phyloP scores from a whole-genome alignment of 2,888 invertebrate species.

The Gastracanthus pulcherrimus region DNA sequence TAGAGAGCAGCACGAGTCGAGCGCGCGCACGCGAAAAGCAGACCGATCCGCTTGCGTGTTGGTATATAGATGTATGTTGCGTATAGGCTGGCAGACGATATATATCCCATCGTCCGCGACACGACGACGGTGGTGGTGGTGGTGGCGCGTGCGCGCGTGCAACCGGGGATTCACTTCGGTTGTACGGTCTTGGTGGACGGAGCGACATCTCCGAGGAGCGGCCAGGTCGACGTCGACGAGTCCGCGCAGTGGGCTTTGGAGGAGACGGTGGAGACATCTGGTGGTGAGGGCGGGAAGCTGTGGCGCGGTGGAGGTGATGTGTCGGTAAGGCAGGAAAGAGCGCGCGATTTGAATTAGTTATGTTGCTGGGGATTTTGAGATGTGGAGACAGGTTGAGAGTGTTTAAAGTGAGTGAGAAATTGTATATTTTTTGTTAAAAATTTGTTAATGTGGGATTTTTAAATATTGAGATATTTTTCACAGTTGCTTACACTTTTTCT shows the following conservation, averaged over 20 bases:
- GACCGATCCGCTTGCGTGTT: neutral
- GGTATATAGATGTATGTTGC: neutral
- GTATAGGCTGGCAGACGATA: neutral
- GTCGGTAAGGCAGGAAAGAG: neutral
- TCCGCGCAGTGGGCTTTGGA: neutral
- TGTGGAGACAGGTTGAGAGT: too few species aligned
- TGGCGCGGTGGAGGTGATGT: too few species aligned
- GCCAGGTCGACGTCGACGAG: neutral
- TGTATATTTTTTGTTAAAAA: too few species aligned
- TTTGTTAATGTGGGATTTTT: too few species aligned
- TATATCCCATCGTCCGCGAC: too few species aligned
- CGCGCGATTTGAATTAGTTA: neutral
- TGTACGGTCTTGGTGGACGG: neutral
- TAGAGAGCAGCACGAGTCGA: conserved; percentile 15
- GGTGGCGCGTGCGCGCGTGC: conserved; percentile 3
- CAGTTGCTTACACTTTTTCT: too few species aligned
- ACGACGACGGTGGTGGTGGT: too few species aligned
- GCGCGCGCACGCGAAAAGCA: neutral
- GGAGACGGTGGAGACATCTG: neutral
- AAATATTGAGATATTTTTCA: too few species aligned
- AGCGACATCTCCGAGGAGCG: neutral
- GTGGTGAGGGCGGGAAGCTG: too few species aligned
- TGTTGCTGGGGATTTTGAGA: neutral
- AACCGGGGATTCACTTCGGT: too few species aligned
- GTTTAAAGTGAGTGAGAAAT: too few species aligned